Percentiles rank a stretch among this genome's conserved stretches.
phyloP scores from a whole-genome alignment of 2,797 vertebrate species.

The Rhincodon typus region DNA sequence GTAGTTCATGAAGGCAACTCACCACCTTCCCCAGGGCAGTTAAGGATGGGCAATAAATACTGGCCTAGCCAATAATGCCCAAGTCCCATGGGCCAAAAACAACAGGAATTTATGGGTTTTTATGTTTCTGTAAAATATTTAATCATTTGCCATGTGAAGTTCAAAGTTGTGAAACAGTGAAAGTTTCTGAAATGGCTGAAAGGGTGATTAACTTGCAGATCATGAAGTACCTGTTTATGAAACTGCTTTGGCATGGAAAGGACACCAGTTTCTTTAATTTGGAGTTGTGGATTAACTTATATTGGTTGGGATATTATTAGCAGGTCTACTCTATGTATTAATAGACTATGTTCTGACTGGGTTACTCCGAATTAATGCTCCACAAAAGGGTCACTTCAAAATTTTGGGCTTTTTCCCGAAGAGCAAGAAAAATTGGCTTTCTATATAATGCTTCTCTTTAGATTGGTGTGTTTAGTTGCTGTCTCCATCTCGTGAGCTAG shows the following conservation, averaged over 20 bases:
- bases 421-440: background rate
- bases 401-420: background rate
- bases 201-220: background rate
- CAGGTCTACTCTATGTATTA: background rate
- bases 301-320: background rate
- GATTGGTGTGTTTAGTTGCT: background rate
- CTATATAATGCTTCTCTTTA: background rate
- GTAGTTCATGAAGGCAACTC: too few relatives aligned
- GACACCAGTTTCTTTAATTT: background rate
- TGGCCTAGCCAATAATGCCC: too few relatives aligned
- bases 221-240: background rate
- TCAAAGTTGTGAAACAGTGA: background rate
- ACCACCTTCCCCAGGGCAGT: too few relatives aligned
- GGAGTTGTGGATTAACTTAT: background rate
- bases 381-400: too few relatives aligned
- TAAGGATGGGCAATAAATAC: too few relatives aligned
- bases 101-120: background rate
- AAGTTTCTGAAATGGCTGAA: background rate
- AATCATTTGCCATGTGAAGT: background rate
- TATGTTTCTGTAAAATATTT: background rate
- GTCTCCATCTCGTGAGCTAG: background rate
- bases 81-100: too few relatives aligned
- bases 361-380: background rate
- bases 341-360: background rate
- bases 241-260: background rate